Conservation (phyloP, 2,113 vertebrate genomes). For the Gnathonemus echidnorhynchus region DNA sequence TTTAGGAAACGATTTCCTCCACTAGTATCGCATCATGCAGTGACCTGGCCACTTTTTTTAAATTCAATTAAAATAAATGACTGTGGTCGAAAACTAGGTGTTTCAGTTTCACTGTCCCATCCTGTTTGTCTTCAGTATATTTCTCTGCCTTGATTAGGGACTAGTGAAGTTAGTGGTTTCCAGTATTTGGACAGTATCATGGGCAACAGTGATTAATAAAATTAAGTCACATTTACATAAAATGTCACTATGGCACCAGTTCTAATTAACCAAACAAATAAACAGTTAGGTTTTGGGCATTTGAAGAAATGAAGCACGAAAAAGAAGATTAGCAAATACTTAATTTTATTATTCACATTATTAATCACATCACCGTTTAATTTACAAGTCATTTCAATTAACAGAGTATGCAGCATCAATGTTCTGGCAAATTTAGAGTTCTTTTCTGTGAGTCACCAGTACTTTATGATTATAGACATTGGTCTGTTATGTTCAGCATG, state of each 20-base stretch:
- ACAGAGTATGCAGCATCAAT: not conserved
- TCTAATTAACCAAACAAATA: not conserved
- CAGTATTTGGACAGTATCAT: not conserved
- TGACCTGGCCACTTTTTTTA: not conserved
- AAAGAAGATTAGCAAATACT: not conserved
- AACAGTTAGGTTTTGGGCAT: not conserved
- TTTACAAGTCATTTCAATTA: not conserved
- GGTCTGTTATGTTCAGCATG: not conserved
- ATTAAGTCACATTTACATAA: not conserved
- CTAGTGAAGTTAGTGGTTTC: not conserved
- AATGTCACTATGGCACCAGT: not conserved
- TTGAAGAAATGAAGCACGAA: not conserved
- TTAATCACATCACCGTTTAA: not conserved
- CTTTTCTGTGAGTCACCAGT: not conserved
- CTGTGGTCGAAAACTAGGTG: no score
- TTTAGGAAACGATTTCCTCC: not conserved
- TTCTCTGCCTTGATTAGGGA: not conserved
- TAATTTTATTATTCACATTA: conserved; percentile 11
- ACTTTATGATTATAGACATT: not conserved
- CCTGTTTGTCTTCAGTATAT: not conserved
- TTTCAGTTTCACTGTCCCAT: not conserved
- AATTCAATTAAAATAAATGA: no score
- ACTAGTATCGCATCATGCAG: not conserved
- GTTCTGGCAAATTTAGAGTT: not conserved
- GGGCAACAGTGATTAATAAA: not conserved